Evolutionary conservation across 2,113 vertebrate species (phyloP), one percentile per base, ranked within the genome.

Genomic region (Charadrius vociferus): DNA sequence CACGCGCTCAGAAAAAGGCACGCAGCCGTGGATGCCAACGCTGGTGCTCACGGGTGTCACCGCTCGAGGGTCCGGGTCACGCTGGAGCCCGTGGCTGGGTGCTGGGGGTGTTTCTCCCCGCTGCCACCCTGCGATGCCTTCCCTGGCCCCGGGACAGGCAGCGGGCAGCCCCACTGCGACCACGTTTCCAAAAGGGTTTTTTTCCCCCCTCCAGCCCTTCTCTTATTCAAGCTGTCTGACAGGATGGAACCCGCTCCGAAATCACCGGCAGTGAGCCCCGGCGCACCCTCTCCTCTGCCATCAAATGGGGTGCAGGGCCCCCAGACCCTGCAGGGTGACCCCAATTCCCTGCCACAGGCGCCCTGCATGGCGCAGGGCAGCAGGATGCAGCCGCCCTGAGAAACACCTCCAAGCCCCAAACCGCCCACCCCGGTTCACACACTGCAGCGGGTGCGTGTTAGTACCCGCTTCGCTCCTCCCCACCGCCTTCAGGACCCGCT

Each of bases 391-490:
- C 70, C 17, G 1, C n/a, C 32, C 37, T 1, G 8, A 70, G n/a
- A 30, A 67, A 50, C 27, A n/a, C 18, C 26, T 34, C 86, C 0
- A 2, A 52, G 27, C 12, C n/a, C 66, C 43, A 47, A 47, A 9
- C 12, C 5, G 2, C 29, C 77, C 71, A 17, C 7, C 47, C 22
- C 1, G 0, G 14, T 37, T 90, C 61, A 70, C 83, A 83, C 96
- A 55, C 87, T 39, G 88, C 82, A 9, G 39, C 1, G 78, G 73
- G 73, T 94, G 89, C 74, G 2, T 95, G 96, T 98, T 98, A 98
- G 98, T 98, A 81, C 41, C 61, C 47, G 2, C 14, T 37, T 27
- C 37, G 5, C 50, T 85, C 58, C 61, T 45, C 56, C 68, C 43
- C 13, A 3, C 7, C 6, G 1, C 47, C 49, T 26, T 56, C 0